phyloP scores from a whole-genome alignment of 2,888 invertebrate genomes.

The Barypeithes pellucidus region DNA sequence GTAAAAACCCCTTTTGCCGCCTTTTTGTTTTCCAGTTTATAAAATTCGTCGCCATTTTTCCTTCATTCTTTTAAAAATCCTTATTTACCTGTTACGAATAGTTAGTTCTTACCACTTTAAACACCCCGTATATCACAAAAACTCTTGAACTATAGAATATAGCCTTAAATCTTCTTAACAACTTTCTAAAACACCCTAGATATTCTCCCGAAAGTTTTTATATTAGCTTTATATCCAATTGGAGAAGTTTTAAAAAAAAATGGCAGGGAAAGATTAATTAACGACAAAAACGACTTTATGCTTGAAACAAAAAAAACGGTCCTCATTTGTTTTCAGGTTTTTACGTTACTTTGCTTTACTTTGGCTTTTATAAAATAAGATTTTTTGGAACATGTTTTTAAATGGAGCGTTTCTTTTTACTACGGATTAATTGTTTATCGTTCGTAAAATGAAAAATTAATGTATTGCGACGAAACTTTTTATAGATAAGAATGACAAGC shows the following conservation, averaged over 20 bases:
- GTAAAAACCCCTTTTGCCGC: too few relatives aligned
- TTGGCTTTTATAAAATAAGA: constrained; percentile 6
- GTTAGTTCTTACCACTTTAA: too few relatives aligned
- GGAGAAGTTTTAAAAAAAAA: background rate
- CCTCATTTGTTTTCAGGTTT: constrained; percentile 15
- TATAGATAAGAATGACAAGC: background rate
- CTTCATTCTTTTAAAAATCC: too few relatives aligned
- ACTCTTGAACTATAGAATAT: too few relatives aligned
- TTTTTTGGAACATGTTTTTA: constrained; percentile 7
- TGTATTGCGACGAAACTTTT: constrained; percentile 1
- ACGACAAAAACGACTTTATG: background rate
- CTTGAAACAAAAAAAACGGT: background rate
- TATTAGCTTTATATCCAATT: background rate
- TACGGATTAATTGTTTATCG: constrained; percentile 10
- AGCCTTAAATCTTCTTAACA: too few relatives aligned
- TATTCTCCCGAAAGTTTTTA: too few relatives aligned
- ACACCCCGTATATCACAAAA: too few relatives aligned
- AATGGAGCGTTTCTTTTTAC: constrained; percentile 8
- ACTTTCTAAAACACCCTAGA: too few relatives aligned
- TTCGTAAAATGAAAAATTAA: constrained; percentile 6
- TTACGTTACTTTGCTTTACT: constrained; percentile 7
- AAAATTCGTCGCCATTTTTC: too few relatives aligned
- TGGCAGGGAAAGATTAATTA: constrained; percentile 4
- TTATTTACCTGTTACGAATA: too few relatives aligned
- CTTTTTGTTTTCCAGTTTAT: too few relatives aligned